Conservation (phyloP, 2,113 vertebrate genomes). For the Uropsilus gracilis region DNA sequence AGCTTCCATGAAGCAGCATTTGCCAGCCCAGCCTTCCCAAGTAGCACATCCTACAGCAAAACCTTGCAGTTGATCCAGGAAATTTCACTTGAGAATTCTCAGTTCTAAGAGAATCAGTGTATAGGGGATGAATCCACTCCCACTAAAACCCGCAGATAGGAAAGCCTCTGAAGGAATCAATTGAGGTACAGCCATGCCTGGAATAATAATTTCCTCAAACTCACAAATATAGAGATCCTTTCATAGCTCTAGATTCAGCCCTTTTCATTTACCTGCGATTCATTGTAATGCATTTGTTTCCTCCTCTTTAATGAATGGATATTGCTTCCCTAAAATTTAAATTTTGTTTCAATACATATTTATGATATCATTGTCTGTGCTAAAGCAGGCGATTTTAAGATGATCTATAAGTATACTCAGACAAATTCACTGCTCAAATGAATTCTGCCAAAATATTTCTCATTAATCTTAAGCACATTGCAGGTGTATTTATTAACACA, state of each 20-base stretch:
- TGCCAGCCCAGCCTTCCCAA: not conserved
- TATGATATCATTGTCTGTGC: constrained; percentile 41
- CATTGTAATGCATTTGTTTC: constrained; percentile 51
- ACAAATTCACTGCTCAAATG: constrained; percentile 27
- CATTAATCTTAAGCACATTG: constrained; percentile 72
- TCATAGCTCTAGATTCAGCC: not conserved
- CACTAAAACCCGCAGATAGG: not conserved
- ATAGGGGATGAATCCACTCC: not conserved
- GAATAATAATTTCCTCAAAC: not conserved
- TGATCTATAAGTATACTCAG: constrained; percentile 36
- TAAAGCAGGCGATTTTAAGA: constrained; percentile 51
- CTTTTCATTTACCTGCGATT: constrained; percentile 37
- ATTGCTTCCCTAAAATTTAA: constrained; percentile 68
- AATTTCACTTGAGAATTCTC: not conserved
- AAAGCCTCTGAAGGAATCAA: not conserved
- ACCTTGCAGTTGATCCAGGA: not conserved
- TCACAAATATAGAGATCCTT: not conserved
- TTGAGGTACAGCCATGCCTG: not conserved
- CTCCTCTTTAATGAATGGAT: constrained; percentile 60
- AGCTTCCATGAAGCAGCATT: not conserved
- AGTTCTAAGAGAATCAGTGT: not conserved
- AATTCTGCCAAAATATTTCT: constrained; percentile 58
- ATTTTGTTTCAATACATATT: constrained; percentile 37
- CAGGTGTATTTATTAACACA: constrained; percentile 76
- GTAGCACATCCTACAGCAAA: not conserved